Conservation (phyloP, 92 coral and sea anemone species). For the Porites cylindrica region DNA sequence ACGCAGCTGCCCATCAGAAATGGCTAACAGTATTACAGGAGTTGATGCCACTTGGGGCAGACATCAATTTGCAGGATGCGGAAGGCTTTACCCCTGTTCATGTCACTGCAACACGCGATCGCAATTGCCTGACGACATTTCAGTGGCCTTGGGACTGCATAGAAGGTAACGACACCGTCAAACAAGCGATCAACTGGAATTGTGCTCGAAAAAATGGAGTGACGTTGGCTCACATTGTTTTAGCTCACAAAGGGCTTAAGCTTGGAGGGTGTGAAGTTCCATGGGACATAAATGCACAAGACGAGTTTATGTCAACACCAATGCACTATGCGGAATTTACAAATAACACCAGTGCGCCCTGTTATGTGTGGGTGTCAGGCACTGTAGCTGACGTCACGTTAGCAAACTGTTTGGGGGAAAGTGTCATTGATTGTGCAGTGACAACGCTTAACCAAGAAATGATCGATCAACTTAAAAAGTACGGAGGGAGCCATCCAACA, state of each 20-base stretch:
- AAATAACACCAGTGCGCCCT: slow-evolving; percentile 12
- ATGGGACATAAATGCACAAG: slow-evolving; percentile 54
- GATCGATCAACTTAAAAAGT: neutral
- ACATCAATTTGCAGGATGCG: slow-evolving; percentile 51
- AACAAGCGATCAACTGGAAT: slow-evolving; percentile 29
- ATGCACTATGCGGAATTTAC: slow-evolving; percentile 62
- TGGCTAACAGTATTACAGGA: slow-evolving; percentile 26
- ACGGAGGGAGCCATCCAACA: neutral
- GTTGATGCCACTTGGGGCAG: slow-evolving; percentile 36
- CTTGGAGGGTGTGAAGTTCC: slow-evolving; percentile 27
- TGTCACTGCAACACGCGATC: slow-evolving; percentile 33
- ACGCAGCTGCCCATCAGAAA: slow-evolving; percentile 3
- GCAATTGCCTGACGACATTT: neutral
- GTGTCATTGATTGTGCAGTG: slow-evolving; percentile 37
- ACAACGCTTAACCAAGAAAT: slow-evolving; percentile 44
- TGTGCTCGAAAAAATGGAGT: slow-evolving; percentile 47
- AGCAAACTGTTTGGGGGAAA: slow-evolving; percentile 34
- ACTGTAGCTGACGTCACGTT: slow-evolving; percentile 20
- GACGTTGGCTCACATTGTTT: slow-evolving; percentile 32
- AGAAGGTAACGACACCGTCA: slow-evolving; percentile 3
- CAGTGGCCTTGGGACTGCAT: slow-evolving; percentile 46
- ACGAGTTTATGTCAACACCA: slow-evolving; percentile 58
- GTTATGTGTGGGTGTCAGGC: neutral
- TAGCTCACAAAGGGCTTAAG: slow-evolving; percentile 14
- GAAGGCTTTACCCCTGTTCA: slow-evolving; percentile 54